Base-by-base conservation (phyloP, 1,140 invertebrate genomes). In the Nasonia giraulti region DNA sequence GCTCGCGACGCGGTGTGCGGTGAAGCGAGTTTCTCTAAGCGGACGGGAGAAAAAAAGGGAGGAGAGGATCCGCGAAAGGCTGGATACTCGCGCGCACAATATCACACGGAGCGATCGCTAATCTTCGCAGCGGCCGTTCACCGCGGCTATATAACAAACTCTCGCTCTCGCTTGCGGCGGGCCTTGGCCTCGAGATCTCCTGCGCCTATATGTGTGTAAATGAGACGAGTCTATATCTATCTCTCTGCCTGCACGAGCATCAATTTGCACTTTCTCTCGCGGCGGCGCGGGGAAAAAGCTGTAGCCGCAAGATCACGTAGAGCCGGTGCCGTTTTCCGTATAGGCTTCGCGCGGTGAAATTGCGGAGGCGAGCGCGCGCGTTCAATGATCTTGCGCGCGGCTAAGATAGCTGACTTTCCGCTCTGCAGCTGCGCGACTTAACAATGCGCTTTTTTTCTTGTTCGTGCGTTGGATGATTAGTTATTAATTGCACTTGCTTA, bases 221-320 rank as follows among this genome's bases (percentile, higher is more conserved):
- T 20, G 50, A 44, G 75, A 44, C 62, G 31, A 27, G 76, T 69
- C 17, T 66, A 50, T 44, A 44, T 44, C 7, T 44, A 44, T 44
- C 40, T 44, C 6, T 73, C 71, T 50, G n/a, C 12, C 47, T 6
- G 77, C 23, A 62, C 71, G 79, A 85, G 75, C 66, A 82, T 82
- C 84, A 79, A 85, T 85, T 73, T 78, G 84, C 84, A 85, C 84
- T 85, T 85, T 85, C 84, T 85, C 84, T 40, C 4, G 17, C 11
- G n/a, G 55, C 2, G 11, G 12, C 10, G 27, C n/a, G n/a, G 33
- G 33, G 33, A 77, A 82, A 82, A 40, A 74, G 74, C 27, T 50
- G 73, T 5, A 31, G 68, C 23, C 73, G 37, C 14, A 31, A 44
- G 55, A 62, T 62, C 27, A 47, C 40, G 68, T 11, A 50, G 7